Evolutionary conservation across 2,888 invertebrate species (phyloP), one percentile per base, ranked within the genome.

Genomic region (Scaptomyza flava): DNA sequence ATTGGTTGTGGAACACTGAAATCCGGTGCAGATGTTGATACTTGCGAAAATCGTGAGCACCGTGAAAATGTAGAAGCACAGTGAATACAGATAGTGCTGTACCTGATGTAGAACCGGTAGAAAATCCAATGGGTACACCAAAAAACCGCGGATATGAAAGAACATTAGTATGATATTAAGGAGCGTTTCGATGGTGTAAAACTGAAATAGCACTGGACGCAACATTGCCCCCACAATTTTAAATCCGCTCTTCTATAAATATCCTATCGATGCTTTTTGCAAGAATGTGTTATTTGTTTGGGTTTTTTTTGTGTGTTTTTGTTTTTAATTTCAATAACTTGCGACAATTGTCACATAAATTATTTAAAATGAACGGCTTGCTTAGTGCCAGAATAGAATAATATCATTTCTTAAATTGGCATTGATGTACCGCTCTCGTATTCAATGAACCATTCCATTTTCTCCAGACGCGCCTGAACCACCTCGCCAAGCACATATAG

Each of bases 11-110:
- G 42, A 52, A 3, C 33, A 12, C 6, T 1, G 0, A 30, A 66
- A 23, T 0, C 72, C 72, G 0, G 72, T 69, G 48, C 82, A 82
- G 12, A 79, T 46, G 27, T 77, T 77, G 20, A 81, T 70, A 57
- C 75, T 71, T 30, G 68, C 68, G 33, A 68, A 85, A 0, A 69
- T 1, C 0, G 72, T 71, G 9, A 70, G 6, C 3, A 77, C 20
- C 7, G 68, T 75, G 23, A 62, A 77, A 0, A 41, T 0, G 34
- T 77, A 77, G 27, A 62, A 60, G 27, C 3, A 14, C 6, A 23
- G 0, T 1, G 64, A 31, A 7, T 72, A 75, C 5, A 58, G 30
- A 17, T 41, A 50, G 7, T 75, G 41, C 12, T 8, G 6, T 0
- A 53, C 0, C 4, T 50, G 52, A 6, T 50, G 14, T 2, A 0